Evolutionary conservation across 1,140 invertebrate species (phyloP), one percentile per base, ranked within the genome.

Genomic region (Ladona fulva): DNA sequence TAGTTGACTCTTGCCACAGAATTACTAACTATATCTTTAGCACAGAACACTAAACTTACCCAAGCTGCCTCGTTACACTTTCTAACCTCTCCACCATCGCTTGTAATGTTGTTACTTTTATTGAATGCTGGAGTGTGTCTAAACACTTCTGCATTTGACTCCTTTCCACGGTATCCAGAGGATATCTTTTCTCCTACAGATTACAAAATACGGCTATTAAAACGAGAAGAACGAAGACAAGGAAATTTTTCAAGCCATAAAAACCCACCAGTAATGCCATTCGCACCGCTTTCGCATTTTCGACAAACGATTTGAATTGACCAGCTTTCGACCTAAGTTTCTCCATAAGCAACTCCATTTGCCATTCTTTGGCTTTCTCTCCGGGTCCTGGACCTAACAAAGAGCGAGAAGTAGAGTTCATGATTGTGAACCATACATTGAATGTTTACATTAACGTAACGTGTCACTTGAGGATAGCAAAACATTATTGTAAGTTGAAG

Each of bases 1-100:
- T n/a, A n/a, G n/a, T n/a, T n/a, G n/a, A n/a, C n/a, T n/a, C n/a
- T n/a, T n/a, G n/a, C n/a, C n/a, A n/a, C n/a, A n/a, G n/a, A n/a
- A n/a, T n/a, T n/a, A n/a, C n/a, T n/a, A 8, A 37, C 29, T 37
- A 37, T 8, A 37, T 37, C 29, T 37, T 37, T 37, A 1, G 29
- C 29, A 37, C 29, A n/a, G n/a, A n/a, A n/a, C n/a, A n/a, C n/a
- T 37, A 24, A 77, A 82, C 79, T 84, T 86, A 94, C 89, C 94
- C 94, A 76, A 97, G 87, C 83, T 97, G 95, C 78, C 95, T 88
- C 1, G 94, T 93, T 66, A 97, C 90, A 83, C 94, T 95, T 84
- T 97, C 95, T 74, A 98, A 86, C 79, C 95, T 89, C 84, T 98
- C 97, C 16, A 97, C 92, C 86, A 98, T 92, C 1, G 94, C 94